Evolutionary conservation across 1,140 invertebrate species (phyloP).

Genomic region (Brachionus angularis): DNA sequence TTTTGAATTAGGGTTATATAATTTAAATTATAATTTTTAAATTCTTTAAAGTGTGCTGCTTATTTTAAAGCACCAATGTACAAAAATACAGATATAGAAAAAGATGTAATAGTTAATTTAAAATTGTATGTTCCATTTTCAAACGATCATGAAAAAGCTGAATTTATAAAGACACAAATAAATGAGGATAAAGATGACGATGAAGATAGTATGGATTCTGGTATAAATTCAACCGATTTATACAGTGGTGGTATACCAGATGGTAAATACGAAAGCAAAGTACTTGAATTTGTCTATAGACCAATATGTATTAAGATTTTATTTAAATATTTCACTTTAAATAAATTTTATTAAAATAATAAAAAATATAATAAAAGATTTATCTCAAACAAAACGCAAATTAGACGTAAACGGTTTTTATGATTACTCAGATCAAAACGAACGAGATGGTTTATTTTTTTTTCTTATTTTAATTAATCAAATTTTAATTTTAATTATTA

Average conservation of each 20-base stretch:
- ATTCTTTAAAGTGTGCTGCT: not conserved
- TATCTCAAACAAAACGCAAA: not conserved
- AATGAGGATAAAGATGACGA: not conserved
- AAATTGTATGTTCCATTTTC: conserved; percentile 11
- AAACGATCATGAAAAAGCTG: not conserved
- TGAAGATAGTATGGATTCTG: not conserved
- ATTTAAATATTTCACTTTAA: not conserved
- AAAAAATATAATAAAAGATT: too few species aligned
- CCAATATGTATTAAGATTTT: not conserved
- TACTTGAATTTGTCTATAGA: conserved; percentile 5
- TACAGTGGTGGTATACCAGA: too few species aligned
- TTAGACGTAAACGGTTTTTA: not conserved
- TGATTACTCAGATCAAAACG: not conserved
- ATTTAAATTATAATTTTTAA: not conserved
- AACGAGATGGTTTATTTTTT: conserved; percentile 29
- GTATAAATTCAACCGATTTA: not conserved
- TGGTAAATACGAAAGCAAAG: not conserved
- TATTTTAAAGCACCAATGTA: conserved; percentile 7
- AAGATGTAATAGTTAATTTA: not conserved
- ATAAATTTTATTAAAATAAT: too few species aligned
- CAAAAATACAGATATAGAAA: not conserved
- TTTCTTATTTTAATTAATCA: conserved; percentile 28
- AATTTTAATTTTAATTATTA: not conserved
- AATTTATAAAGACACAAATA: not conserved
- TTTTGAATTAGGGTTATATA: not conserved